Conservation (phyloP, 2,113 vertebrate species). For the Nycticorax nycticorax region DNA sequence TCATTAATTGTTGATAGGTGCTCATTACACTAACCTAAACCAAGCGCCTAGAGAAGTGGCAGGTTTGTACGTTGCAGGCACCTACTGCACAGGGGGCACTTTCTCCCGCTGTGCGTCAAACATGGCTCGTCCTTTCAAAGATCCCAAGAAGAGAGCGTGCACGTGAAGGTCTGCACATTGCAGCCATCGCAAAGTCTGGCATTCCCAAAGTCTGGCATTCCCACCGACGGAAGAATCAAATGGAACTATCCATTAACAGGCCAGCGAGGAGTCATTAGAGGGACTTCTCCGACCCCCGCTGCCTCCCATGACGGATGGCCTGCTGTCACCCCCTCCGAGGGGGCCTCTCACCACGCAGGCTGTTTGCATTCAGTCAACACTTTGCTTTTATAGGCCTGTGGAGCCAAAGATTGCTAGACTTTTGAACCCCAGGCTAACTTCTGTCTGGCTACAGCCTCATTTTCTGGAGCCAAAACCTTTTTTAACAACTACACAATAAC, state of each 20-base stretch:
- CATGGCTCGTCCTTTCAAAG: not conserved
- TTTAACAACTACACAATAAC: slow-evolving; percentile 70
- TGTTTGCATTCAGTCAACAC: slow-evolving; percentile 82
- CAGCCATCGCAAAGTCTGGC: slow-evolving; percentile 52
- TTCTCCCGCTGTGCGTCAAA: not conserved
- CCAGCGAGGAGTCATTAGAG: not conserved
- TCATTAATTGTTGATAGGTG: slow-evolving; percentile 42
- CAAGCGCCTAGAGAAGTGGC: not conserved
- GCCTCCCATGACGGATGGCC: slow-evolving; percentile 69
- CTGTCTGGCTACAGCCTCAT: slow-evolving; percentile 78
- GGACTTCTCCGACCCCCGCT: slow-evolving; percentile 22
- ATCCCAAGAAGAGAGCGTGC: not conserved
- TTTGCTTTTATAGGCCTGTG: slow-evolving; percentile 77
- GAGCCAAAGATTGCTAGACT: slow-evolving; percentile 81
- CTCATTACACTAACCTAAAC: slow-evolving; percentile 36
- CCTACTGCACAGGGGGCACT: fast-evolving
- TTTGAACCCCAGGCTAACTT: slow-evolving; percentile 78
- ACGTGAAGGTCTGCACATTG: not conserved
- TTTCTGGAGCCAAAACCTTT: slow-evolving; percentile 75
- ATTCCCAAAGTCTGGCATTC: slow-evolving; percentile 48
- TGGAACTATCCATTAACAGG: slow-evolving; percentile 36
- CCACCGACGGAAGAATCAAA: not conserved
- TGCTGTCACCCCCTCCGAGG: slow-evolving; percentile 48
- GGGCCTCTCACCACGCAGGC: slow-evolving; percentile 49
- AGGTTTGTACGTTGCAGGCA: not conserved